These are phyloP conservation scores for Hylaea fasciaria DNA, from an alignment of 2,888 invertebrate species.

Conservation along the genomic window DNA sequence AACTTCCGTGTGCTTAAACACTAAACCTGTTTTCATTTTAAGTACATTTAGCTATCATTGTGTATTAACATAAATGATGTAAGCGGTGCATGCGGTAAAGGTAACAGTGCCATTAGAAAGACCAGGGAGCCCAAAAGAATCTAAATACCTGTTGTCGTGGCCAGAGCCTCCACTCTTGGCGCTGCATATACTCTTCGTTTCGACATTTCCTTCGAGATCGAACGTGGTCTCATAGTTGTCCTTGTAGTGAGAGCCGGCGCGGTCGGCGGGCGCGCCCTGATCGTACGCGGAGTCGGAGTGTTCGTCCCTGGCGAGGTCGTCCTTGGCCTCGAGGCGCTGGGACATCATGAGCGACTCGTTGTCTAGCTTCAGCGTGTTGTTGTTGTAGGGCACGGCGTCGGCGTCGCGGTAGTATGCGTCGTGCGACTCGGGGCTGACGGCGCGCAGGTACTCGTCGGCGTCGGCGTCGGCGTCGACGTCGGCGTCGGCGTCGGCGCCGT, in stretches of 20 bases:
- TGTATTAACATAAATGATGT: neutral
- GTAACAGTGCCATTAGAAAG: slow-evolving; percentile 4
- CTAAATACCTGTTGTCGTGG: slow-evolving; percentile 90
- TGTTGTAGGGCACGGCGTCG: slow-evolving; percentile 68
- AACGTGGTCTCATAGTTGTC: slow-evolving; percentile 94
- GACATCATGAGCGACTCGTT: slow-evolving; percentile 78
- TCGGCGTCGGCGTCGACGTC: slow-evolving; percentile 66
- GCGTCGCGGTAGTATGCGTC: slow-evolving; percentile 85
- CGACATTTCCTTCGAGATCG: slow-evolving; percentile 96
- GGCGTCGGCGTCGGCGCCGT: slow-evolving; percentile 65
- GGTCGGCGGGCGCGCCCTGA: slow-evolving; percentile 50
- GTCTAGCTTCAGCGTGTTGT: slow-evolving; percentile 80
- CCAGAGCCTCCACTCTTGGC: slow-evolving; percentile 91
- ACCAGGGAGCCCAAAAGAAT: slow-evolving; percentile 21
- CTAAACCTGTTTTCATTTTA: no score
- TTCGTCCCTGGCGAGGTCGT: slow-evolving; percentile 71
- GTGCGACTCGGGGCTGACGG: slow-evolving; percentile 76
- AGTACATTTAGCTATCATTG: no score
- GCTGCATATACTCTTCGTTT: slow-evolving; percentile 95
- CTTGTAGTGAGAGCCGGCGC: slow-evolving; percentile 81
- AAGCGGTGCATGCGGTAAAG: slow-evolving; percentile 7
- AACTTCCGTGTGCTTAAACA: no score
- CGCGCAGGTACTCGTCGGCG: slow-evolving; percentile 68
- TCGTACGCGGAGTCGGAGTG: slow-evolving; percentile 70
- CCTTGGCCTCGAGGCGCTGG: slow-evolving; percentile 74